A percentile compares a stretch with the other conserved stretches of the same genome.
Evolutionary conservation across 2,797 vertebrate species (phyloP).

Genomic region (Cirrhinus molitorella): DNA sequence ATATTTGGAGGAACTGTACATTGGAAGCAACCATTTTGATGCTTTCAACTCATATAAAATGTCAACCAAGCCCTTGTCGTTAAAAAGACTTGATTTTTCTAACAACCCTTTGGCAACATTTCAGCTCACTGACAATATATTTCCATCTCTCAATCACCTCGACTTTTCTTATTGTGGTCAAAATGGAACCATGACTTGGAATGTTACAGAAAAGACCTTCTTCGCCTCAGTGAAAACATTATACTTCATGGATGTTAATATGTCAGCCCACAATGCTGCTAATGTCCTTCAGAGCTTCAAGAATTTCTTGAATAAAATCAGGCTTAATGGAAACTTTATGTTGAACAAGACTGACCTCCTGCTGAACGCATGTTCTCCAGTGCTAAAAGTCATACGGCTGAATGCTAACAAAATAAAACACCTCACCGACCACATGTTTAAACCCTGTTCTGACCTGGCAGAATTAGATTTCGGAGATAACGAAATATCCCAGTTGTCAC

Average conservation of each 20-base stretch:
- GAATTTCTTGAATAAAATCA: conserved; percentile 58
- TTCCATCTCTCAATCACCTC: conserved; percentile 56
- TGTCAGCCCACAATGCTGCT: conserved; percentile 49
- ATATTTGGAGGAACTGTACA: conserved; percentile 56
- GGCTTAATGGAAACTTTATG: conserved; percentile 62
- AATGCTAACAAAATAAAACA: conserved; percentile 61
- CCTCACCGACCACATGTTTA: conserved; percentile 43
- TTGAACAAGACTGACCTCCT: conserved; percentile 60
- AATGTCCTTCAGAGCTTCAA: conserved; percentile 58
- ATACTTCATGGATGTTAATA: conserved; percentile 58
- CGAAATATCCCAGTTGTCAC: conserved; percentile 49
- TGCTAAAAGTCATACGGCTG: conserved; percentile 60
- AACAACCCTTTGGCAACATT: conserved; percentile 55
- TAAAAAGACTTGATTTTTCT: conserved; percentile 51
- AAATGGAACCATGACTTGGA: conserved; percentile 46
- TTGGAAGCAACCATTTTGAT: conserved; percentile 56
- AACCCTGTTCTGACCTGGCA: conserved; percentile 45
- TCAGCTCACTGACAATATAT: conserved; percentile 56
- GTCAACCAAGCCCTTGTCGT: conserved; percentile 39
- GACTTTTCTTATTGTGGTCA: conserved; percentile 59
- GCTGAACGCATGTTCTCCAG: conserved; percentile 66
- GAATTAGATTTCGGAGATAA: conserved; percentile 56
- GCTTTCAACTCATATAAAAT: conserved; percentile 57
- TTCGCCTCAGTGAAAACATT: conserved; percentile 61
- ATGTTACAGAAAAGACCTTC: conserved; percentile 58